phyloP scores from a whole-genome alignment of 1,140 invertebrate species.

The Belonocnema kinseyi region DNA sequence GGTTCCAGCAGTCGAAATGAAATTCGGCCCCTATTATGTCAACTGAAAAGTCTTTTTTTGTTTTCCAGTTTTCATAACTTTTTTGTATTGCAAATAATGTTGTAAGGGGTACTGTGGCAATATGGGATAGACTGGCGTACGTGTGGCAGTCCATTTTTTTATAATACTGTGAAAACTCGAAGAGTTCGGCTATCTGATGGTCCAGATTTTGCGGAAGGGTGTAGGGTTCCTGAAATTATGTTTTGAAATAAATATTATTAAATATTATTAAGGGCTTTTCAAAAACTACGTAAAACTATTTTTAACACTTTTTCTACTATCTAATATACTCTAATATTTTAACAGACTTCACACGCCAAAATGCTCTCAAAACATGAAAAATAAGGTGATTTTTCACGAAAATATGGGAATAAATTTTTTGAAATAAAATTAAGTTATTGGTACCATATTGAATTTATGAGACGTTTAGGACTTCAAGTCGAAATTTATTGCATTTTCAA shows the following conservation, averaged over 20 bases:
- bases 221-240: constrained; percentile 4
- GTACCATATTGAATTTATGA: no score
- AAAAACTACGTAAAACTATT: no score
- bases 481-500: no score
- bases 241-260: background rate
- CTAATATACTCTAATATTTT: no score
- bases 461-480: no score
- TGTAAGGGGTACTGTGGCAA: constrained; percentile 80
- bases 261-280: background rate
- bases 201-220: constrained; percentile 74
- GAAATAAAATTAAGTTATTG: no score
- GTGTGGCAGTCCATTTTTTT: constrained; percentile 78
- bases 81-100: constrained; percentile 77
- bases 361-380: no score
- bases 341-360: no score
- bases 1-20: constrained; percentile 81
- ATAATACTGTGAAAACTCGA: constrained; percentile 71
- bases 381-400: no score
- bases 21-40: constrained; percentile 82
- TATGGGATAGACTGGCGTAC: constrained; percentile 79
- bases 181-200: constrained; percentile 73
- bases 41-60: constrained; percentile 67
- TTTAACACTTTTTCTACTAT: no score
- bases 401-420: no score
- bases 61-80: constrained; percentile 60